phyloP scores from a whole-genome alignment of 2,113 vertebrate genomes.

The Carollia perspicillata region DNA sequence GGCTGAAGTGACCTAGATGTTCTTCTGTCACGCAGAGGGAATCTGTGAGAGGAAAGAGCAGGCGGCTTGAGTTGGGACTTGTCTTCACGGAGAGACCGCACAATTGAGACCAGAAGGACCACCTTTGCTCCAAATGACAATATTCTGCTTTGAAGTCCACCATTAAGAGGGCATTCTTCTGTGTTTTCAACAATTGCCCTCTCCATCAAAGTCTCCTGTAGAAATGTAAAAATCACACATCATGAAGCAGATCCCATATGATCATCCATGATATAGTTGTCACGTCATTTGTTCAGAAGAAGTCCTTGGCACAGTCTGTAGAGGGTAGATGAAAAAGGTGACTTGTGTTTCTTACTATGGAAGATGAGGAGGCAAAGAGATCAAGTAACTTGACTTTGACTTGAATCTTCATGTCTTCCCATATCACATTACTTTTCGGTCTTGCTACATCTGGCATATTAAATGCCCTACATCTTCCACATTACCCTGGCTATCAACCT shows the following conservation, averaged over 20 bases:
- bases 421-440: not conserved
- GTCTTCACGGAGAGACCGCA: not conserved
- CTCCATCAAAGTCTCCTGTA: not conserved
- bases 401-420: not conserved
- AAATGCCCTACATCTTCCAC: not conserved
- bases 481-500: not conserved
- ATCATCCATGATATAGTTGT: not conserved
- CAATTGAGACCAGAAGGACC: not conserved
- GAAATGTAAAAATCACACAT: not conserved
- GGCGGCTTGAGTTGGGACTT: not conserved
- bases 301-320: not conserved
- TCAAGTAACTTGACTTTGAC: not conserved
- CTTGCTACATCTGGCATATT: not conserved
- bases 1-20: conserved; percentile 84
- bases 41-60: not conserved
- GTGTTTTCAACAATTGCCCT: not conserved
- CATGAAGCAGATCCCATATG: not conserved
- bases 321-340: not conserved
- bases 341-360: not conserved
- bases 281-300: not conserved
- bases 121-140: not conserved
- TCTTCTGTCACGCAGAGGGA: conserved; percentile 79
- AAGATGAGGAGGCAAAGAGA: not conserved
- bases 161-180: not conserved
- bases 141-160: not conserved